Conservation (phyloP, 1,140 invertebrate species). For the Leptopilina boulardi region DNA sequence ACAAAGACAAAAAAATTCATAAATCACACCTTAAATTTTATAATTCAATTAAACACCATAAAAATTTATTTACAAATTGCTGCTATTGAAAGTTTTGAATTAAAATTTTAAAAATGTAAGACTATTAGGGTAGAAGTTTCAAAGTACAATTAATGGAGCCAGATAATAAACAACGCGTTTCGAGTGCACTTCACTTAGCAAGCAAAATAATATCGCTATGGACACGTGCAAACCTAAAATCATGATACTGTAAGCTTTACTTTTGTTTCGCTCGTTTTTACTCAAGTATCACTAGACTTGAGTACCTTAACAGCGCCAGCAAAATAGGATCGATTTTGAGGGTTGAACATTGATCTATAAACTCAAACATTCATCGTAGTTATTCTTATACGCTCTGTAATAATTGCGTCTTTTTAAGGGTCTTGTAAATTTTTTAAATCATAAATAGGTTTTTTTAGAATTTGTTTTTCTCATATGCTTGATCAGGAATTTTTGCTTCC, state of each 20-base stretch:
- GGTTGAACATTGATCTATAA: neutral
- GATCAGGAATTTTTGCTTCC: too few relatives aligned
- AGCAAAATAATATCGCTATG: slow-evolving; percentile 64
- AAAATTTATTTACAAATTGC: too few relatives aligned
- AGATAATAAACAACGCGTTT: slow-evolving; percentile 63
- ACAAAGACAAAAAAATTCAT: neutral
- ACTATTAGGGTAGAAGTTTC: neutral
- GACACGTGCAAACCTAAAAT: slow-evolving; percentile 74
- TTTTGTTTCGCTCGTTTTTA: slow-evolving; percentile 60
- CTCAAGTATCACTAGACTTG: slow-evolving; percentile 56
- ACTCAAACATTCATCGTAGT: neutral
- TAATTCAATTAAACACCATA: too few relatives aligned
- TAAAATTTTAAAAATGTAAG: neutral
- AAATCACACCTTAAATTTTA: neutral
- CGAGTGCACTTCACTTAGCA: slow-evolving; percentile 65
- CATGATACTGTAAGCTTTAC: slow-evolving; percentile 69
- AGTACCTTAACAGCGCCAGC: slow-evolving; percentile 36
- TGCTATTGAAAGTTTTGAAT: too few relatives aligned
- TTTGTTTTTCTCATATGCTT: too few relatives aligned
- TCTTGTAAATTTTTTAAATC: too few relatives aligned
- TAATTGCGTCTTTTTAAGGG: neutral
- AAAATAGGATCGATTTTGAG: neutral
- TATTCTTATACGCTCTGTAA: neutral
- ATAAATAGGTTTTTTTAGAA: too few relatives aligned
- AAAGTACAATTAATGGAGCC: slow-evolving; percentile 57